phyloP scores from a whole-genome alignment of 2,888 invertebrate species.

The Schrankia costaestrigalis region DNA sequence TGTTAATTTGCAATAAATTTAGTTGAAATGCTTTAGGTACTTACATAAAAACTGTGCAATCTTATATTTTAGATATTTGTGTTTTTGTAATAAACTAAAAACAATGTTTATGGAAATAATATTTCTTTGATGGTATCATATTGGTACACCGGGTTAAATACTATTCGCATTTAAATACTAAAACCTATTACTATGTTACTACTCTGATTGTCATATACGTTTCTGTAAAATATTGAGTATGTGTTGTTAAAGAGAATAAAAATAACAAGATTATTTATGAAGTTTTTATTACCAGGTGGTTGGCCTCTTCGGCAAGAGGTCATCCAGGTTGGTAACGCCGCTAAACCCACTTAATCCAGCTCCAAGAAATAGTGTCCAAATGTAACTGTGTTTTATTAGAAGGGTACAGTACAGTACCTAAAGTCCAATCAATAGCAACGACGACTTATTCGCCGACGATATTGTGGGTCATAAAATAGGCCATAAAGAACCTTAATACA shows the following conservation, averaged over 20 bases:
- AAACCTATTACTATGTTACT: conserved; percentile 75
- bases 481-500: no score
- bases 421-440: no score
- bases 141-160: conserved; percentile 56
- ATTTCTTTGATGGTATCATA: conserved; percentile 43
- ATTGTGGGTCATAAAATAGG: no score
- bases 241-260: conserved; percentile 82
- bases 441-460: no score
- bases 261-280: conserved; percentile 62
- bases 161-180: conserved; percentile 75
- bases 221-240: conserved; percentile 82
- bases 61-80: conserved; percentile 36
- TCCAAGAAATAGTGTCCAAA: no score
- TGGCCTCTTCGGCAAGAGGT: no score
- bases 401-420: no score
- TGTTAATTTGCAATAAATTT: conserved; percentile 67
- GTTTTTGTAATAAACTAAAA: conserved; percentile 39
- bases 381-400: no score
- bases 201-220: conserved; percentile 80
- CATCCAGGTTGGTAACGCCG: no score
- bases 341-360: no score
- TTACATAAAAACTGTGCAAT: conserved; percentile 51
- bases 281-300: conserved; percentile 40
- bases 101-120: conserved; percentile 36
- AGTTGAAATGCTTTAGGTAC: conserved; percentile 58